phyloP scores from a whole-genome alignment of 2,888 invertebrate species.

The Ochropleura plecta region DNA sequence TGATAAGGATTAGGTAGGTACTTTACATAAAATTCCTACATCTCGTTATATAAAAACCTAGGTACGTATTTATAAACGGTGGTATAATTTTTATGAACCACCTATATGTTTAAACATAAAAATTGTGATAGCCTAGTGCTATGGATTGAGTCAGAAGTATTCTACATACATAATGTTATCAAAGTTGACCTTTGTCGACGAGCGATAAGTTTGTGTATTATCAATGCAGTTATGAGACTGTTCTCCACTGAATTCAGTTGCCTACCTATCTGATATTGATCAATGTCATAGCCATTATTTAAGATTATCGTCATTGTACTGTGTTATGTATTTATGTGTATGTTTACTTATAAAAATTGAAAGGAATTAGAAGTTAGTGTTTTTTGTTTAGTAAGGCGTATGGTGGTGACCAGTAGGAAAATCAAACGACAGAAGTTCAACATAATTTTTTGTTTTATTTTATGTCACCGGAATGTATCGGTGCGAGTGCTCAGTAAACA shows the following conservation, averaged over 20 bases:
- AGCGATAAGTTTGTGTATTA: neutral
- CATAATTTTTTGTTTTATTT: conserved; percentile 82
- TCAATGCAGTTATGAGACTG: neutral
- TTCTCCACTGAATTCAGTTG: too few relatives aligned
- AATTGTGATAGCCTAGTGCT: neutral
- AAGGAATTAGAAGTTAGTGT: neutral
- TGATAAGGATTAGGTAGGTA: too few relatives aligned
- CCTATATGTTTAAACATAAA: too few relatives aligned
- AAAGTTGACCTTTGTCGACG: conserved; percentile 5
- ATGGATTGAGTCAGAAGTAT: neutral
- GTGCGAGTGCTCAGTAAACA: conserved; percentile 79
- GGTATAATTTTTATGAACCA: too few relatives aligned
- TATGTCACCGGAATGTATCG: conserved; percentile 85
- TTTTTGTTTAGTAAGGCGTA: neutral
- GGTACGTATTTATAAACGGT: too few relatives aligned
- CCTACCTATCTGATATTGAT: too few relatives aligned
- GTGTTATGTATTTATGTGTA: too few relatives aligned
- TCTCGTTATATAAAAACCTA: too few relatives aligned
- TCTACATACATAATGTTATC: neutral
- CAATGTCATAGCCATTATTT: too few relatives aligned
- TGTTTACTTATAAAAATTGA: neutral
- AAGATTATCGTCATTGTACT: too few relatives aligned
- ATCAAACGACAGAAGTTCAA: conserved; percentile 74
- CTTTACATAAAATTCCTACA: too few relatives aligned
- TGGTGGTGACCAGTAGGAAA: conserved; percentile 27